Evolutionary conservation across 2,113 vertebrate genomes (phyloP).

Genomic region (Myotis brandtii): DNA sequence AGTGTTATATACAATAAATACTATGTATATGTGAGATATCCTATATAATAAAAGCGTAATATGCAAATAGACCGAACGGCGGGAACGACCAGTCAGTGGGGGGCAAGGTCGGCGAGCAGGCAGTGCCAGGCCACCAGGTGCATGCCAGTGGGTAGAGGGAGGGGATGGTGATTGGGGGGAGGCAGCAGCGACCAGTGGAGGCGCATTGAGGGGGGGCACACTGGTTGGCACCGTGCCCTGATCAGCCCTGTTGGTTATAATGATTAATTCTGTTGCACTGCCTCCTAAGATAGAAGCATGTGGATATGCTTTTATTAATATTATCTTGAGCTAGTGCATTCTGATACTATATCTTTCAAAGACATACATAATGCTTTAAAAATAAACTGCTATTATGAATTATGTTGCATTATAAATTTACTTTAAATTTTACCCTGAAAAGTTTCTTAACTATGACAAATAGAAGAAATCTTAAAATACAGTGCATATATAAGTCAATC

Average conservation of each 20-base stretch:
- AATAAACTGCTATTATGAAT: constrained; percentile 27
- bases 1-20: not conserved
- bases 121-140: too few species aligned
- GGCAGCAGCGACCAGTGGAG: too few species aligned
- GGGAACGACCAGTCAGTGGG: too few species aligned
- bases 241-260: too few species aligned
- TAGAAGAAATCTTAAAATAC: constrained; percentile 33
- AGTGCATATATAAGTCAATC: not conserved
- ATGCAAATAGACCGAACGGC: too few species aligned
- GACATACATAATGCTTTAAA: not conserved
- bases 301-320: not conserved
- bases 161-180: too few species aligned
- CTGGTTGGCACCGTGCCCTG: too few species aligned
- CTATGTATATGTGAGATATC: not conserved
- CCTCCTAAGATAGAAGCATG: not conserved
- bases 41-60: too few species aligned
- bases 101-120: too few species aligned
- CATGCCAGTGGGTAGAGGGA: too few species aligned
- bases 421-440: not conserved
- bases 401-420: not conserved
- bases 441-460: constrained; percentile 31
- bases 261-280: not conserved
- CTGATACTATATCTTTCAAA: constrained; percentile 24
- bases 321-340: not conserved
- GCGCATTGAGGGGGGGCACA: too few species aligned